These are phyloP conservation scores for Sinocyclocheilus anshuiensis DNA, from an alignment of 2,113 vertebrate species.

Conservation along the genomic window DNA sequence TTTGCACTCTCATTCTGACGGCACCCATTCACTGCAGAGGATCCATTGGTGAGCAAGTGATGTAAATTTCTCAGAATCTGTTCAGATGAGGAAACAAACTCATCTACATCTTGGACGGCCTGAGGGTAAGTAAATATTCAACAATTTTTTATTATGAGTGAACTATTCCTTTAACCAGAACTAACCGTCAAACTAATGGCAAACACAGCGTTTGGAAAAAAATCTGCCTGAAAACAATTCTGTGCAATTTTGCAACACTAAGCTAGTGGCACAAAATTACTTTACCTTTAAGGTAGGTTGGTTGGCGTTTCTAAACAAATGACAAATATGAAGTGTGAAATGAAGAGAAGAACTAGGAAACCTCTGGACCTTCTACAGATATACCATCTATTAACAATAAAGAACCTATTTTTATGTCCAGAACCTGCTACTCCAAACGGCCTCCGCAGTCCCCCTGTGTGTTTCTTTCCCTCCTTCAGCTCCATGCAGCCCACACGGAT, in stretches of 20 bases:
- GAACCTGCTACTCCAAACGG: slow-evolving; percentile 94
- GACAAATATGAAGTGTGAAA: not conserved
- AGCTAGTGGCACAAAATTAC: not conserved
- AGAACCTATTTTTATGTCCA: not conserved
- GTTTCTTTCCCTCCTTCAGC: slow-evolving; percentile 93
- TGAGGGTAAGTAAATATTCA: no score
- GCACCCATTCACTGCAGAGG: no score
- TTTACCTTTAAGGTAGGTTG: not conserved
- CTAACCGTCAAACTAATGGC: no score
- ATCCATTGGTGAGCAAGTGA: no score
- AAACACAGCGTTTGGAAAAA: not conserved
- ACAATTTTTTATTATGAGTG: no score
- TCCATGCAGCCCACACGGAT: slow-evolving; percentile 95
- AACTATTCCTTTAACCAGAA: no score
- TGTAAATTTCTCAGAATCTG: no score
- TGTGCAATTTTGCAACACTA: not conserved
- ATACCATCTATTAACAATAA: not conserved
- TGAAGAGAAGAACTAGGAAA: not conserved
- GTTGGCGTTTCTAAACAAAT: not conserved
- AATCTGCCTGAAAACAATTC: not conserved
- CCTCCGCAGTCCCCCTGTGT: slow-evolving; percentile 86
- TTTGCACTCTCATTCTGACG: no score
- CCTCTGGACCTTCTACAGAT: not conserved
- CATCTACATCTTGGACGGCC: no score
- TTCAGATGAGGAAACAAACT: no score